phyloP scores from a whole-genome alignment of 2,888 invertebrate species.

The Phyllotreta striolata region DNA sequence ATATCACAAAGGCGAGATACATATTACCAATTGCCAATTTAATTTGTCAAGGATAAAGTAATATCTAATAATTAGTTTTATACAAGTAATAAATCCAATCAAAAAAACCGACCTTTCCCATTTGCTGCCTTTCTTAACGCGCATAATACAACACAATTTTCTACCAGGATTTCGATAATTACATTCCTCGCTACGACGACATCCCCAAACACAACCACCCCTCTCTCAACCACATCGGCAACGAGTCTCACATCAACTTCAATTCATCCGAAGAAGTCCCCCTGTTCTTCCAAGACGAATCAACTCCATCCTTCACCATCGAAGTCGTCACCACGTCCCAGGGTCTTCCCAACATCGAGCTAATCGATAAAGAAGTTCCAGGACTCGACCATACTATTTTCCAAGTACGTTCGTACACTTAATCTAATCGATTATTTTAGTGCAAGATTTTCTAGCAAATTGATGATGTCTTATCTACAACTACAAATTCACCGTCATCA shows the following conservation, averaged over 20 bases:
- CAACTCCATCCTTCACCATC: not conserved
- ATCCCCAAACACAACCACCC: slow-evolving; percentile 40
- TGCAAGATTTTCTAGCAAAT: too few relatives aligned
- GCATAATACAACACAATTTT: too few relatives aligned
- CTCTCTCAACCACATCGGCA: not conserved
- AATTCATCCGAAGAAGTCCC: not conserved
- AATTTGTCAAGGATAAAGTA: not conserved
- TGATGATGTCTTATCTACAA: too few relatives aligned
- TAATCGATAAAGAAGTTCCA: not conserved
- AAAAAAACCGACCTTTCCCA: not conserved
- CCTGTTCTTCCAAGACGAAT: not conserved
- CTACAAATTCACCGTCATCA: too few relatives aligned
- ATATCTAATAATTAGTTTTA: not conserved
- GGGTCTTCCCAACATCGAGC: not conserved
- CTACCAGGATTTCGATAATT: slow-evolving; percentile 46
- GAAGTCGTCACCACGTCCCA: not conserved
- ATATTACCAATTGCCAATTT: slow-evolving; percentile 7
- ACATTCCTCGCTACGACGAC: slow-evolving; percentile 45
- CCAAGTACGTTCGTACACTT: too few relatives aligned
- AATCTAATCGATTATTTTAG: too few relatives aligned
- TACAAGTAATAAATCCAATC: not conserved
- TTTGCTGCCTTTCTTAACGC: not conserved
- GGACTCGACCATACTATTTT: too few relatives aligned
- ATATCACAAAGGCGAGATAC: slow-evolving; percentile 6
- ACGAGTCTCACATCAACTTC: not conserved